Base-by-base conservation (phyloP, 2,888 invertebrate genomes). In the Apotomis capreana region DNA sequence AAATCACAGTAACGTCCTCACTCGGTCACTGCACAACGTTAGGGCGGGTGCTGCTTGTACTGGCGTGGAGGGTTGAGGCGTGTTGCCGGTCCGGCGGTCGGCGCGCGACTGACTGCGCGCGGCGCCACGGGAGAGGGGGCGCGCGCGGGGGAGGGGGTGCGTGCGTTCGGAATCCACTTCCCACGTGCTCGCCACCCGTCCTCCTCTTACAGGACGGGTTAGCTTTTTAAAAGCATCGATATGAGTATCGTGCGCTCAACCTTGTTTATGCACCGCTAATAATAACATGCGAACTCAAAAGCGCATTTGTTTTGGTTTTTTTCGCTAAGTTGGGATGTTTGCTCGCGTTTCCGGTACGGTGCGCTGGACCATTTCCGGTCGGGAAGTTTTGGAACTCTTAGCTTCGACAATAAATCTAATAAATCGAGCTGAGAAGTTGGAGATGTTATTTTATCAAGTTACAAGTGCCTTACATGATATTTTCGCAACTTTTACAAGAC, bases 101-200 rank as follows among this genome's bases (percentile, higher is more conserved):
- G 88, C 92, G 90, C 91, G 92, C 91, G 92, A 93, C 92, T 93
- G 87, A 86, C 82, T 88, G 91, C 89, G 87, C 85, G 88, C 88
- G 84, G 84, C 86, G 88, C 87, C 84, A 83, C 80, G 79, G 80
- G 77, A 40, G 83, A 76, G 83, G 77, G 74, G 74, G 76, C 75
- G 74, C 74, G 71, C 74, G 77, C 80, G 81, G 81, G 84, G 84
- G 84, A 83, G 83, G 87, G 89, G 88, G 90, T 93, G 93, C 93
- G 93, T 93, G 91, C 90, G 91, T 91, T 90, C 86, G 92, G 92
- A 92, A 93, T 93, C 89, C 89, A 88, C 92, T 90, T 90, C 92
- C 92, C 92, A 92, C 92, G 92, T 92, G 92, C 88, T 89, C 84
- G 85, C 81, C 84, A 81, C 80, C 89, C 89, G 87, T 91, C 92